Evolutionary conservation across 2,113 vertebrate species (phyloP).

Genomic region (Loxodonta africana): DNA sequence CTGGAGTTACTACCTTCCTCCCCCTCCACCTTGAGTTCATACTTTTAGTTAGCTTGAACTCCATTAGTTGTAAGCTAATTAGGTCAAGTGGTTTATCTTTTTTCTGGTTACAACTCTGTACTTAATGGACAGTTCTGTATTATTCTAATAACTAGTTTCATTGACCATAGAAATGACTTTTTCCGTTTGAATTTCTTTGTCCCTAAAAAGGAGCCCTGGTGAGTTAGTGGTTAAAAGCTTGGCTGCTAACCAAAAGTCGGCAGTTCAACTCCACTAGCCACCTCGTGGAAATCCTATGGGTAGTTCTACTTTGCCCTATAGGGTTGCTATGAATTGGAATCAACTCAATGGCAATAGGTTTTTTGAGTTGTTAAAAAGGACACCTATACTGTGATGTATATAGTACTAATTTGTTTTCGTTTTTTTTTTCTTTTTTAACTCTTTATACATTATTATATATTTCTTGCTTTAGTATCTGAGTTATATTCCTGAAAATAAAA

Average conservation of each 20-base stretch:
- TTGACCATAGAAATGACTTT: neutral
- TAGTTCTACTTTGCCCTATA: too few relatives aligned
- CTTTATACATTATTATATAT: slow-evolving; percentile 36
- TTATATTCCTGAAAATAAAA: slow-evolving; percentile 53
- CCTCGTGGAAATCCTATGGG: too few relatives aligned
- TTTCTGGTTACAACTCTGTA: slow-evolving; percentile 23
- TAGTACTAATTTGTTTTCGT: neutral
- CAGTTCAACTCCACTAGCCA: too few relatives aligned
- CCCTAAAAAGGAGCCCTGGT: neutral
- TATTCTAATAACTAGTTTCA: slow-evolving; percentile 15
- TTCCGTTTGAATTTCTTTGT: slow-evolving; percentile 2
- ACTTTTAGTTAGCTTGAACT: neutral
- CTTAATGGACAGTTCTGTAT: slow-evolving; percentile 32
- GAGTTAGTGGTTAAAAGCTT: too few relatives aligned
- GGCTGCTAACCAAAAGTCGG: too few relatives aligned
- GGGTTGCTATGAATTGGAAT: too few relatives aligned
- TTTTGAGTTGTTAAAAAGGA: neutral
- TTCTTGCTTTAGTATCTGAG: slow-evolving; percentile 30
- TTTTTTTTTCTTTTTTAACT: slow-evolving; percentile 10
- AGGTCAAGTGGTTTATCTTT: slow-evolving; percentile 10
- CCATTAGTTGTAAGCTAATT: slow-evolving; percentile 48
- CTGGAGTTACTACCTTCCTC: neutral
- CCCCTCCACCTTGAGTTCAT: neutral
- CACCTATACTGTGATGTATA: neutral
- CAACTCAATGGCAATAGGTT: too few relatives aligned